Base-by-base conservation (phyloP, 2,797 vertebrate genomes). In the Pelochelys cantorii region DNA sequence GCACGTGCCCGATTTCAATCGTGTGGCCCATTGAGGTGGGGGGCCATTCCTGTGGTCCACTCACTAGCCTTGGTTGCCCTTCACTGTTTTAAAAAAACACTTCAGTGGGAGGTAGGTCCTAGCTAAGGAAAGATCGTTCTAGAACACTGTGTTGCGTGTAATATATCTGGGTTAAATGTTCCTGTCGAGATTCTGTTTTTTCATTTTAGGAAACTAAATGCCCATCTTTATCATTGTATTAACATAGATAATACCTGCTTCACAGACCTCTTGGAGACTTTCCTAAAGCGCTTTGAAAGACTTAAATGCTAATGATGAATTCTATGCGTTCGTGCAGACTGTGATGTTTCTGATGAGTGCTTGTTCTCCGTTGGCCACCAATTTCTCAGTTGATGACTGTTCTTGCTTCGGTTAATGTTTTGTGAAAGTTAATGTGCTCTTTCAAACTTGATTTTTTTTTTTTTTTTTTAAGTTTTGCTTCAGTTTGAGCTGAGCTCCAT, bases 371-470 rank as follows among this genome's bases (percentile, higher is more conserved):
- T 77, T 57, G 54, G 53, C 57, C 48, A 53, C 2, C 54, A 37
- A 12, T 48, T 13, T 79, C 8, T n/a, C 20, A 54, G 37, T 20
- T 31, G 31, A 31, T 52, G 11, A 25, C 7, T 29, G 25, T 15
- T 52, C 74, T 77, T 52, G 42, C 42, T 52, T 52, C 11, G 56
- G 55, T 83, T 4, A 2, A 6, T 17, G 0, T 62, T 92, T 84
- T 48, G 31, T 8, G 0, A 14, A 83, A 25, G 31, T 27, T 1
- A 2, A 7, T 81, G 52, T 3, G 2, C 53, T 90, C 0, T 74
- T 79, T 42, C 82, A 84, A 75, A 80, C 60, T 15, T 57, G 42
- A 48, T 48, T 2, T 2, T 48, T 12, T 54, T 54, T 14, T 54
- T 53, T 14, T 54, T 54, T 54, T 48, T 48, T 48, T 48, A 8